Conservation (phyloP, 2,113 vertebrate genomes). For the Phalacrocorax pelagicus region DNA sequence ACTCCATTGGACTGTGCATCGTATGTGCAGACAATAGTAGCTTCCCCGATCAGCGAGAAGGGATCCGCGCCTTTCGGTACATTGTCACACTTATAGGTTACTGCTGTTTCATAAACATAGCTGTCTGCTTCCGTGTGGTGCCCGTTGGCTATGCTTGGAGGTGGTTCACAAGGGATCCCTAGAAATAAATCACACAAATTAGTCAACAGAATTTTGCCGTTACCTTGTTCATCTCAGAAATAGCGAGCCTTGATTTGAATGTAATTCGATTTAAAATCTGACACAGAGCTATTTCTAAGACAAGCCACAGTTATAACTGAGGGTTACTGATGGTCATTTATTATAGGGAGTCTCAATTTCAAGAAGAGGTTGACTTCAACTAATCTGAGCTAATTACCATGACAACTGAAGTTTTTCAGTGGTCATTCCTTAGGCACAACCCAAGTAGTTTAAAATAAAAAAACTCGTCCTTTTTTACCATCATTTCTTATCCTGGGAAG, state of each 20-base stretch:
- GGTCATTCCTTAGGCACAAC: background rate
- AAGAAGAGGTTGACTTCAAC: background rate
- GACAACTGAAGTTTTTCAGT: background rate
- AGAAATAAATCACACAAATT: background rate
- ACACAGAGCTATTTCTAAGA: background rate
- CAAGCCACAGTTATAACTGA: background rate
- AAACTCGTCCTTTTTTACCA: background rate
- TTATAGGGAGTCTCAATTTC: background rate
- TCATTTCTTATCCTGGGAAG: background rate
- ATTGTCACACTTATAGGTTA: conserved; percentile 45
- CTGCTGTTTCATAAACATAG: conserved; percentile 37
- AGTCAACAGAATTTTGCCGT: background rate
- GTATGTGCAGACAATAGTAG: background rate
- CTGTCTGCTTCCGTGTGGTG: rapidly evolving
- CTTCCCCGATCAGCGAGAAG: conserved; percentile 37
- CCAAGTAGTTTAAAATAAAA: background rate
- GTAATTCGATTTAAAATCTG: background rate
- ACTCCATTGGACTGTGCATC: background rate
- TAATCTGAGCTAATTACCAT: background rate
- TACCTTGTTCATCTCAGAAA: background rate
- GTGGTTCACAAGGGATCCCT: conserved; percentile 57
- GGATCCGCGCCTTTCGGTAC: background rate
- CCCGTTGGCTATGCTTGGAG: conserved; percentile 56
- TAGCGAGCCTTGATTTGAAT: background rate
- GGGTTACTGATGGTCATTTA: background rate